These are phyloP conservation scores for Carassius gibelio DNA, from an alignment of 2,113 vertebrate species.

Conservation along the genomic window DNA sequence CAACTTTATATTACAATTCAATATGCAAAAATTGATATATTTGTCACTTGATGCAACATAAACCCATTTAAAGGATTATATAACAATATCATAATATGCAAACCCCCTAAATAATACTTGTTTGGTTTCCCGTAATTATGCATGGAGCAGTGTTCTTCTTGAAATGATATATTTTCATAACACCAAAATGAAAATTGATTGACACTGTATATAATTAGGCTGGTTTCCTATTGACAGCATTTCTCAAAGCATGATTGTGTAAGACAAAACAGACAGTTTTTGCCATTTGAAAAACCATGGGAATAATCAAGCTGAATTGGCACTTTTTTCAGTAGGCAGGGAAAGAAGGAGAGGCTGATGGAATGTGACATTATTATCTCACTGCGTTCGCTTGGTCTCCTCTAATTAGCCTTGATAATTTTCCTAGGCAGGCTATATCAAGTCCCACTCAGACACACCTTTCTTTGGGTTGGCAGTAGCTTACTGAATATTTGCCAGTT, in stretches of 20 bases:
- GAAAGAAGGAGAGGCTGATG: background rate
- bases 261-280: background rate
- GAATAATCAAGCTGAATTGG: background rate
- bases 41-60: background rate
- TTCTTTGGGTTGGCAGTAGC: constrained; percentile 19
- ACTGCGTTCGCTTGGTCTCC: background rate
- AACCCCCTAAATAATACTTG: background rate
- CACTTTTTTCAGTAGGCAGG: background rate
- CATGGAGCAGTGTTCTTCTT: background rate
- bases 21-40: background rate
- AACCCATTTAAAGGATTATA: no score
- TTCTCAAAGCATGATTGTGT: background rate
- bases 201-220: background rate
- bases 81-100: background rate
- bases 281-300: background rate
- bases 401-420: constrained; percentile 9
- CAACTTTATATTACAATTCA: background rate
- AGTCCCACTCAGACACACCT: constrained; percentile 59
- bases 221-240: background rate
- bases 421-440: background rate
- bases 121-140: background rate
- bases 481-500: background rate
- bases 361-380: background rate
- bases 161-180: background rate
- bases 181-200: background rate